Evolutionary conservation across 2,888 invertebrate species (phyloP).

Genomic region (Metellina segmentata): DNA sequence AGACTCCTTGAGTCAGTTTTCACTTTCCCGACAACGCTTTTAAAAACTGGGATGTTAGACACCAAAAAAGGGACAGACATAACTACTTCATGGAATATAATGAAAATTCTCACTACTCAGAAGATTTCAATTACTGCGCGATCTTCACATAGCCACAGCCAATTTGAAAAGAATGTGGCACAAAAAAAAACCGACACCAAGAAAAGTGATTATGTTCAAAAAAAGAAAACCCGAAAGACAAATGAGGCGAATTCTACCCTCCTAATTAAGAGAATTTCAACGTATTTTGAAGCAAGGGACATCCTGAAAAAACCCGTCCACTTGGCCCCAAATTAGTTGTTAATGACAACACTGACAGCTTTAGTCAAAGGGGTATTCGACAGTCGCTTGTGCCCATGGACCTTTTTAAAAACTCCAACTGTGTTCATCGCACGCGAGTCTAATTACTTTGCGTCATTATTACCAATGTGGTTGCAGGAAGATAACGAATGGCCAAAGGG

Average conservation of each 20-base stretch:
- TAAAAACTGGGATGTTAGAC: neutral
- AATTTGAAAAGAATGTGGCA: neutral
- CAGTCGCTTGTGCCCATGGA: neutral
- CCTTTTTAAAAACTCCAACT: neutral
- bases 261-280: conserved; percentile 45
- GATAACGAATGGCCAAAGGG: conserved; percentile 44
- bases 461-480: conserved; percentile 30
- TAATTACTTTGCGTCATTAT: conserved; percentile 66
- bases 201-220: neutral
- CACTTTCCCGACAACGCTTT: no score
- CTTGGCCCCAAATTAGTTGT: conserved; percentile 47
- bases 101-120: neutral
- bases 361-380: neutral
- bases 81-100: neutral
- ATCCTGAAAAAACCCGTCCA: neutral
- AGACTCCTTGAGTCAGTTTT: no score
- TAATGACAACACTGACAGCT: conserved; percentile 52
- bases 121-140: neutral
- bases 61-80: neutral
- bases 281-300: neutral
- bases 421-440: conserved; percentile 1
- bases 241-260: conserved; percentile 14
- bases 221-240: conserved; percentile 17
- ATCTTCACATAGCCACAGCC: no score
- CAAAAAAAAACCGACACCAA: conserved; percentile 30